These are phyloP conservation scores for Indicator maculatus DNA, from an alignment of 2,113 vertebrate genomes.

Conservation along the genomic window DNA sequence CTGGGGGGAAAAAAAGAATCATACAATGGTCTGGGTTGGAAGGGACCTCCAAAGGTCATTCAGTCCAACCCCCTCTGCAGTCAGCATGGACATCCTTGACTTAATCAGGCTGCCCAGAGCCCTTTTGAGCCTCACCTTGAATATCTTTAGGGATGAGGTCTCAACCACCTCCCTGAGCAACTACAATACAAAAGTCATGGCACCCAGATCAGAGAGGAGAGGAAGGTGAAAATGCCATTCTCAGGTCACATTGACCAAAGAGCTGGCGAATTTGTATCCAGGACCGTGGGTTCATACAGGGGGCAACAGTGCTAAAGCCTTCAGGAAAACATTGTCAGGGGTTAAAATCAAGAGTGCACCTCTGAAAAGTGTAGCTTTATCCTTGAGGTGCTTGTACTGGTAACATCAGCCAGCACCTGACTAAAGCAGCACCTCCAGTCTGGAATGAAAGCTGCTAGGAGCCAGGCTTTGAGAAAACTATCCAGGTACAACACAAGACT, in stretches of 20 bases:
- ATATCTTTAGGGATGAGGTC: no score
- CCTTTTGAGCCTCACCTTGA: no score
- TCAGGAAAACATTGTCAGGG: not conserved
- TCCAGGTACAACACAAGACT: fast-evolving
- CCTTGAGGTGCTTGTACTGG: not conserved
- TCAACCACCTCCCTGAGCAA: not conserved
- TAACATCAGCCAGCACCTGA: not conserved
- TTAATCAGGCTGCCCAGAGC: no score
- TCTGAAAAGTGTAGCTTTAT: not conserved
- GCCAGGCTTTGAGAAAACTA: not conserved
- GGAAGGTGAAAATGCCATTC: not conserved
- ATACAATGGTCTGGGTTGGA: no score
- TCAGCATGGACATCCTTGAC: no score
- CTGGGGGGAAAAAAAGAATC: not conserved
- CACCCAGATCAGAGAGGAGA: not conserved
- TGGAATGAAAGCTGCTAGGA: not conserved
- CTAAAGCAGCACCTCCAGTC: not conserved
- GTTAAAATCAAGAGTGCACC: not conserved
- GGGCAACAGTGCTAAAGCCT: not conserved
- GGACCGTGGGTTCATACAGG: not conserved
- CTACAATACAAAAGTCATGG: not conserved
- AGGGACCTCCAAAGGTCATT: no score
- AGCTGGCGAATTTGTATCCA: not conserved
- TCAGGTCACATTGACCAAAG: not conserved
- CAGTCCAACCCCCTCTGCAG: no score